A percentile compares a stretch with the other conserved stretches of the same genome.
Conservation (phyloP, 2,888 invertebrate species). For the Drepana falcataria region DNA sequence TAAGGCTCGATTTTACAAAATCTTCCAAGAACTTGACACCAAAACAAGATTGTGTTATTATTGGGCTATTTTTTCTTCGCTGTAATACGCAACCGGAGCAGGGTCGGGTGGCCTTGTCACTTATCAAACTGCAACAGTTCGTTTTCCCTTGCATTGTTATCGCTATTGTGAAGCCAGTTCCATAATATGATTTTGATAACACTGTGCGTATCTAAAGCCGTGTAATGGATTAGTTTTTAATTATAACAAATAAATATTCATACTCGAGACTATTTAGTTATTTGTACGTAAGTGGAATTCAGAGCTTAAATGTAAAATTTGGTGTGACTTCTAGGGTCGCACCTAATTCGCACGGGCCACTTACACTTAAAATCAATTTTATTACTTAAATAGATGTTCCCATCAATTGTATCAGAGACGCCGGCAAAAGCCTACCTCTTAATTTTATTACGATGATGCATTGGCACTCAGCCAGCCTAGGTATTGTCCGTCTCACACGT, state of each 20-base stretch:
- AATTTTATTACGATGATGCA: too few relatives aligned
- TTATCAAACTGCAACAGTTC: constrained; percentile 3
- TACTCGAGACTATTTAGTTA: too few relatives aligned
- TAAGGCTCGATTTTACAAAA: not conserved
- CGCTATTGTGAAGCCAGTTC: constrained; percentile 5
- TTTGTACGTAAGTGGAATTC: too few relatives aligned
- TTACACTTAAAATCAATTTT: too few relatives aligned
- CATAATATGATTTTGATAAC: not conserved
- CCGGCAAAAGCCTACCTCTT: too few relatives aligned
- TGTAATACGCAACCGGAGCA: constrained; percentile 2
- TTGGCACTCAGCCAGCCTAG: too few relatives aligned
- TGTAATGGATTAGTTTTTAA: not conserved
- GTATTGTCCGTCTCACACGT: too few relatives aligned
- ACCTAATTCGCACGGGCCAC: too few relatives aligned
- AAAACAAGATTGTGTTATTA: not conserved
- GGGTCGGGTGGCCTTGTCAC: constrained; percentile 1
- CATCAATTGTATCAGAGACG: too few relatives aligned
- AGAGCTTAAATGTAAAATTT: too few relatives aligned
- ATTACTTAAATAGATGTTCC: too few relatives aligned
- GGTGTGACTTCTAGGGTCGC: too few relatives aligned
- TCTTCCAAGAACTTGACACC: not conserved
- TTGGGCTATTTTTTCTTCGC: constrained; percentile 4
- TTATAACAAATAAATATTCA: not conserved
- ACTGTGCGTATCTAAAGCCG: not conserved
- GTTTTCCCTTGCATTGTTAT: constrained; percentile 4